These are phyloP conservation scores for Paramormyrops kingsleyae DNA, from an alignment of 2,113 vertebrate species.

Conservation along the genomic window DNA sequence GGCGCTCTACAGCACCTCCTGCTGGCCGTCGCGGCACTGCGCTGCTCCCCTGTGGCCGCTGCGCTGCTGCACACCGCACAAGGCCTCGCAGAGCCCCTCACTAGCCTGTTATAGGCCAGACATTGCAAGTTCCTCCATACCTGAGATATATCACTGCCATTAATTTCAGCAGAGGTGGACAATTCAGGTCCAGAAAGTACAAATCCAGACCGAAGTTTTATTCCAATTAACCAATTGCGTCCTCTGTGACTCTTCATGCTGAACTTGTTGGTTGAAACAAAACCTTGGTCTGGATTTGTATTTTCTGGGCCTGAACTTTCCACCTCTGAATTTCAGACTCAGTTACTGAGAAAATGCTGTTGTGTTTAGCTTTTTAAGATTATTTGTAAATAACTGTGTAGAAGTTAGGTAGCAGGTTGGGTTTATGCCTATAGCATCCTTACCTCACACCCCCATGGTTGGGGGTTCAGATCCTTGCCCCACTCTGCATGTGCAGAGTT, in stretches of 20 bases:
- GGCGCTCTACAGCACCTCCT: slow-evolving; percentile 49
- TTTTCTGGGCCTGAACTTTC: background rate
- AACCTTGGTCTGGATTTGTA: background rate
- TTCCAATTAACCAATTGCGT: background rate
- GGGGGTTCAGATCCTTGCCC: background rate
- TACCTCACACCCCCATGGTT: background rate
- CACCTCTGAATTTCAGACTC: background rate
- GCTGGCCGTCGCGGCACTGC: slow-evolving; percentile 39
- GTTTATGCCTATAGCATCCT: background rate
- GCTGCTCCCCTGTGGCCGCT: slow-evolving; percentile 50
- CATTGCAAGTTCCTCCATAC: background rate
- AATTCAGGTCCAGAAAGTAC: background rate
- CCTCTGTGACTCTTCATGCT: background rate
- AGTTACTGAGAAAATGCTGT: background rate
- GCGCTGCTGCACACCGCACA: slow-evolving; percentile 48
- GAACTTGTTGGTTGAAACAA: background rate
- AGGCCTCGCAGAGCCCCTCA: slow-evolving; percentile 35
- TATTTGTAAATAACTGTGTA: background rate
- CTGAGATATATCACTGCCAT: background rate
- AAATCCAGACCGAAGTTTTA: background rate
- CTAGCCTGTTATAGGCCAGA: slow-evolving; percentile 36
- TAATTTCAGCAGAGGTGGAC: background rate
- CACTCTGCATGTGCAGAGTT: background rate
- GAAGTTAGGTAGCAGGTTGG: background rate
- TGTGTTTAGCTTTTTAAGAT: background rate